Base-by-base conservation (phyloP, 2,113 vertebrate genomes). In the Lepus timidus region DNA sequence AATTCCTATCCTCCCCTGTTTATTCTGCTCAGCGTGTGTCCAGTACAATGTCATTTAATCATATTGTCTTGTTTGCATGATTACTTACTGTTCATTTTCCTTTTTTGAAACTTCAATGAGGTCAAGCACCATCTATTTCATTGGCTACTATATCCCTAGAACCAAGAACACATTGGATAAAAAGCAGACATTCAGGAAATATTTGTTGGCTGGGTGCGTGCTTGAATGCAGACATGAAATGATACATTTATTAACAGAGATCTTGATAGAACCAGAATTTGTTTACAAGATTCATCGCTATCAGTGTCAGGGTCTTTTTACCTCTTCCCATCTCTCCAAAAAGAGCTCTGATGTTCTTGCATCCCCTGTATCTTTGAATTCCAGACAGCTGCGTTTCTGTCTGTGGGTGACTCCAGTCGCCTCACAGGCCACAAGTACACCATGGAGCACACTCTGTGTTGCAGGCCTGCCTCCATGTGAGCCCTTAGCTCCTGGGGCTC, bases 1-100 rank as follows among this genome's bases (percentile, higher is more conserved):
- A 67, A 71, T 13, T n/a, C 22, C 92, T 33, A 22, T 79, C 51
- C 22, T 39, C 16, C 25, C 27, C 25, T 75, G 4, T 65, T 36
- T 49, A 6, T 71, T 81, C 78, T 73, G 62, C 78, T 27, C 33
- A 74, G 13, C 33, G 20, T 58, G 64, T 64, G 64, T n/a, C 74
- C 65, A 83, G 27, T 14, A 74, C 78, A 78, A 19, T 39, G 13
- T 55, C 64, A 68, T 90, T 52, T 85, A 78, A 81, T 76, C 76
- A 65, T 27, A 76, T 36, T 85, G 82, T 75, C 13, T 84, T 89
- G 80, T 86, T 88, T 92, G 71, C 23, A 23, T 71, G 39, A 58
- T 70, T 92, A 44, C 55, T 91, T 88, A 85, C 23, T 75, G n/a
- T 64, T 76, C 64, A 31, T 90, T 92, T 95, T 55, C 49, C 65